Evolutionary conservation across 1,140 invertebrate species (phyloP).

Genomic region (Heliconius congener): DNA sequence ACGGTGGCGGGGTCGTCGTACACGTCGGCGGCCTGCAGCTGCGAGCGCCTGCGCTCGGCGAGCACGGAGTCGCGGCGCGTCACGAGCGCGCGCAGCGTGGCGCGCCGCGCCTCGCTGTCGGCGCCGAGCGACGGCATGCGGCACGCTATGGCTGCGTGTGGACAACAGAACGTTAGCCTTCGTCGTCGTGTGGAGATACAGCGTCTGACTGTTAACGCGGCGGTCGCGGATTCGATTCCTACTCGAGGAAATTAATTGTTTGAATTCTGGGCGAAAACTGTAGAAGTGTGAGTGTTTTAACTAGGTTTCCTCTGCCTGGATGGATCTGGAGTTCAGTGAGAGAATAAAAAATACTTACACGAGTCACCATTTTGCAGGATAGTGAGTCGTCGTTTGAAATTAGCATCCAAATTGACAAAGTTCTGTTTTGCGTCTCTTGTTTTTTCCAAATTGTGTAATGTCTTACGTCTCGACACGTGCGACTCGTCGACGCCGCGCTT

Average conservation of each 20-base stretch:
- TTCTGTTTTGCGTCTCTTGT: slow-evolving; percentile 89
- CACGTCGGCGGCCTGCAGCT: slow-evolving; percentile 41
- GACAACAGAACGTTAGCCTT: too few relatives aligned
- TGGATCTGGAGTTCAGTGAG: too few relatives aligned
- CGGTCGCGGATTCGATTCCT: too few relatives aligned
- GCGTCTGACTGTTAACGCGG: too few relatives aligned
- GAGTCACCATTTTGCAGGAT: slow-evolving; percentile 72
- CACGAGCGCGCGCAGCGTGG: slow-evolving; percentile 91
- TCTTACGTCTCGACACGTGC: slow-evolving; percentile 89
- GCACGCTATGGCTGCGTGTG: slow-evolving; percentile 47
- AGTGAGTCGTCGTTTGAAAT: slow-evolving; percentile 94
- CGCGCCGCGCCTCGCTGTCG: slow-evolving; percentile 88
- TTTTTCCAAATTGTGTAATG: slow-evolving; percentile 93
- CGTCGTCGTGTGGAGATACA: too few relatives aligned
- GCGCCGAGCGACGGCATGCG: slow-evolving; percentile 89
- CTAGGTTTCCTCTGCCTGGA: too few relatives aligned
- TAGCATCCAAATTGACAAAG: slow-evolving; percentile 94
- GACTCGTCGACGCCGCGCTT: slow-evolving; percentile 90
- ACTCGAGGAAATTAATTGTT: too few relatives aligned
- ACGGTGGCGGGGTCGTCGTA: slow-evolving; percentile 48
- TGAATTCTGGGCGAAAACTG: too few relatives aligned
- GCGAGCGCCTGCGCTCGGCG: slow-evolving; percentile 88
- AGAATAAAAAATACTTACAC: slow-evolving; percentile 39
- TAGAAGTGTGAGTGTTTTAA: too few relatives aligned
- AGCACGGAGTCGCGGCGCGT: slow-evolving; percentile 91